These are phyloP conservation scores for Aphelenchoides besseyi DNA, from an alignment of 1,140 invertebrate species.

Conservation along the genomic window DNA sequence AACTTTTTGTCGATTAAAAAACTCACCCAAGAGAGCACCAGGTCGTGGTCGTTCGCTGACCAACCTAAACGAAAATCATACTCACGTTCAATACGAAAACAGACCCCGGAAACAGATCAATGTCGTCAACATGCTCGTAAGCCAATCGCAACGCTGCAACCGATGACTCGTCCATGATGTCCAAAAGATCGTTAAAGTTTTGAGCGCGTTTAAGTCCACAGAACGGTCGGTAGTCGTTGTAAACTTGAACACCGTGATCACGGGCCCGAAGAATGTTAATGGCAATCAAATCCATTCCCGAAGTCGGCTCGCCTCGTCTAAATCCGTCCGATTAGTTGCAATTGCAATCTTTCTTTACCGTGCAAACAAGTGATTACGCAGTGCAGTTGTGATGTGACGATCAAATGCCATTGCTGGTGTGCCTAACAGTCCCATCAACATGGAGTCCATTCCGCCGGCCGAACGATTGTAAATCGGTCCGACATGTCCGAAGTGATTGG, in stretches of 20 bases:
- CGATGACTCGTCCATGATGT: conserved; percentile 47
- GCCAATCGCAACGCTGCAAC: conserved; percentile 39
- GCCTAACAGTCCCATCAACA: conserved; percentile 53
- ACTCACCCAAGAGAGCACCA: conserved; percentile 73
- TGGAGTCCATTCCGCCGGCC: conserved; percentile 47
- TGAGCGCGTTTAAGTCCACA: conserved; percentile 41
- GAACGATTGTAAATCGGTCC: conserved; percentile 46
- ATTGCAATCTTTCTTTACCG: conserved; percentile 8
- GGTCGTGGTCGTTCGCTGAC: conserved; percentile 69
- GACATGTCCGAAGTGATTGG: conserved; percentile 48
- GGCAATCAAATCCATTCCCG: conserved; percentile 56
- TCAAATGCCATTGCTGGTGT: conserved; percentile 58
- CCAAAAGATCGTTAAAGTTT: conserved; percentile 44
- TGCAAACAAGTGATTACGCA: conserved; percentile 54
- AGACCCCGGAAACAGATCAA: conserved; percentile 69
- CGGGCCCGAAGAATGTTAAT: conserved; percentile 66
- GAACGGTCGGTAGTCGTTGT: conserved; percentile 67
- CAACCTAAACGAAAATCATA: too few relatives aligned
- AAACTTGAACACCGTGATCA: conserved; percentile 70
- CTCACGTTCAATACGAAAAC: too few relatives aligned
- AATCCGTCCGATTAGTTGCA: background rate
- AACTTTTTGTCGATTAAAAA: too few relatives aligned
- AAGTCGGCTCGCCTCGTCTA: conserved; percentile 7
- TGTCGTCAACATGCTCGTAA: conserved; percentile 65
- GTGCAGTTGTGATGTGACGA: conserved; percentile 52